Evolutionary conservation across 2,113 vertebrate species (phyloP).

Genomic region (Urocitellus parryii): DNA sequence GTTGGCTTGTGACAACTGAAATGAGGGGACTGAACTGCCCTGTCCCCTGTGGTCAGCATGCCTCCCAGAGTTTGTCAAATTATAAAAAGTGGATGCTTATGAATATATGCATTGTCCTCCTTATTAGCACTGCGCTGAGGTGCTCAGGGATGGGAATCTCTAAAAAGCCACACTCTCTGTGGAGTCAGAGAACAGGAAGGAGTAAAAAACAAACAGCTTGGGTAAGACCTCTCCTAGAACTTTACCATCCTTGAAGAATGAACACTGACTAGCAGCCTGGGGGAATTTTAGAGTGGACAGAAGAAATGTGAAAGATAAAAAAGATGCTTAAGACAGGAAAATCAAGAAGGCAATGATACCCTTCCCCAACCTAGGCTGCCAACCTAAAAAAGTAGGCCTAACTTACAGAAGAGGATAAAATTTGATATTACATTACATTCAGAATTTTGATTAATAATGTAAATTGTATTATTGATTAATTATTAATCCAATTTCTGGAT

Average conservation of each 20-base stretch:
- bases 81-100: background rate
- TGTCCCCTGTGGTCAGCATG: background rate
- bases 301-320: background rate
- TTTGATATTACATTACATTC: background rate
- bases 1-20: background rate
- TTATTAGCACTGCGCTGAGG: background rate
- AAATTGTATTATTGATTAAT: background rate
- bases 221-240: background rate
- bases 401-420: background rate
- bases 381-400: background rate
- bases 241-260: background rate
- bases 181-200: background rate
- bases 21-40: background rate
- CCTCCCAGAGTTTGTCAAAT: background rate
- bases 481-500: background rate
- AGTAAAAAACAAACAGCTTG: background rate
- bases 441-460: background rate
- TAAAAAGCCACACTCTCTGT: background rate
- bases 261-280: background rate
- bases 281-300: background rate
- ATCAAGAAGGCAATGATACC: background rate
- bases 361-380: background rate
- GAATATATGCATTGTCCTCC: background rate
- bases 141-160: background rate
- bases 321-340: background rate